Evolutionary conservation across 2,113 vertebrate genomes (phyloP), one percentile per base, ranked within the genome.

Genomic region (Mastomys natalensis): DNA sequence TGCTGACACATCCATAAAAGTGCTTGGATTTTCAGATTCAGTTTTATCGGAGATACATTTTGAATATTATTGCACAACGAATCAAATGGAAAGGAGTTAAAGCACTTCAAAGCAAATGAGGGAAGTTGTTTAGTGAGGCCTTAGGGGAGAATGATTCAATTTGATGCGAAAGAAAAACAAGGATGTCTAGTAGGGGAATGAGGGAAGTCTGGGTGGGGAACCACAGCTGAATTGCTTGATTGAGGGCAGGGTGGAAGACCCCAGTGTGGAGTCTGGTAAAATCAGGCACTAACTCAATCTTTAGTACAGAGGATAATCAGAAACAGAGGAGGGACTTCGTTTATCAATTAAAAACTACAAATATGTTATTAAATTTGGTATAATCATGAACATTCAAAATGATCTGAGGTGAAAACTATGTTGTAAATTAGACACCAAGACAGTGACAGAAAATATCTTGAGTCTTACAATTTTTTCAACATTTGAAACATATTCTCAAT

Each of bases 401-500:
- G 7, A 16, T 82, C 89, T 78, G 34, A 66, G 45, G 13, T 87
- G 37, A 93, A 96, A 74, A 0, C 8, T 87, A 21, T 29, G 43
- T 51, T 29, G 17, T 15, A 89, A 70, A 22, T 95, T 70, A 84
- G 21, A 19, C 48, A 80, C 8, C 0, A 72, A 73, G 7, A 60
- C 5, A 74, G 76, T 66, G 76, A 19, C 29, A 74, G 5, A 7
- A 92, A 80, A 62, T 13, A 22, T 70, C 3, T 70, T 12, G 43
- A 89, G 78, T 78, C 7, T 91, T 82, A 7, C 34, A 95, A 87
- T 91, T 5, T 53, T 66, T 66, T 68, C 15, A 3, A 62, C 86
- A 89, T 94, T 94, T 76, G 26, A 89, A 60, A 48, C 4, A 64
- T n/a, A 84, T 64, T n/a, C 82, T 95, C 86, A 93, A 93, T 88